Percentiles rank a stretch among this genome's conserved stretches.
These are phyloP conservation scores for Pristionchus japonicus DNA, from an alignment of 2,888 invertebrate genomes.

Conservation along the genomic window DNA sequence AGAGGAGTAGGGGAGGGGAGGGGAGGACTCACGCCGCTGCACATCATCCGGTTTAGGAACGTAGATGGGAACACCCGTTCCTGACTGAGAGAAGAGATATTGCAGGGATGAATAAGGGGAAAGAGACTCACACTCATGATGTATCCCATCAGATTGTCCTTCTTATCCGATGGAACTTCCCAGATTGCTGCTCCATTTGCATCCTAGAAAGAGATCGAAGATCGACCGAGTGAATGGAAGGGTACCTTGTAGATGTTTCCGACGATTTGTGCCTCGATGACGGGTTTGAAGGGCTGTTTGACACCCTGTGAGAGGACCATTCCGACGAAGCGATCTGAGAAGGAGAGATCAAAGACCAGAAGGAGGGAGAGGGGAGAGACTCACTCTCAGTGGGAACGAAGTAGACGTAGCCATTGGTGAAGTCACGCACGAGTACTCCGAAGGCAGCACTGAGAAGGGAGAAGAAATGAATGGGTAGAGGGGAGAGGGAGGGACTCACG, in stretches of 20 bases:
- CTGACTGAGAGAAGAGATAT: neutral
- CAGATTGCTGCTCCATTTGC: neutral
- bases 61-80: conserved; percentile 4
- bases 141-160: neutral
- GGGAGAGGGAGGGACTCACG: neutral
- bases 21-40: neutral
- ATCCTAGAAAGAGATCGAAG: neutral
- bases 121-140: neutral
- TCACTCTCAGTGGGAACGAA: conserved; percentile 13
- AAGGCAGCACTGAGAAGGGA: neutral
- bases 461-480: neutral
- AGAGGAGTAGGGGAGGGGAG: neutral
- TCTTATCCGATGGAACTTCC: conserved; percentile 7
- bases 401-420: neutral
- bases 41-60: neutral
- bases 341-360: neutral
- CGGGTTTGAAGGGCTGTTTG: neutral
- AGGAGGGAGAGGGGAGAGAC: neutral
- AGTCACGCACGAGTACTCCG: neutral
- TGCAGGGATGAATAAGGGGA: neutral
- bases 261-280: neutral
- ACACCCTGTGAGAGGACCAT: neutral
- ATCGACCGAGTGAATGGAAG: neutral
- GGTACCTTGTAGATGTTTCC: conserved; percentile 11
- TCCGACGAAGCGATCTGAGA: neutral